phyloP scores from a whole-genome alignment of 2,113 vertebrate genomes.

The Stictonetta naevosa region DNA sequence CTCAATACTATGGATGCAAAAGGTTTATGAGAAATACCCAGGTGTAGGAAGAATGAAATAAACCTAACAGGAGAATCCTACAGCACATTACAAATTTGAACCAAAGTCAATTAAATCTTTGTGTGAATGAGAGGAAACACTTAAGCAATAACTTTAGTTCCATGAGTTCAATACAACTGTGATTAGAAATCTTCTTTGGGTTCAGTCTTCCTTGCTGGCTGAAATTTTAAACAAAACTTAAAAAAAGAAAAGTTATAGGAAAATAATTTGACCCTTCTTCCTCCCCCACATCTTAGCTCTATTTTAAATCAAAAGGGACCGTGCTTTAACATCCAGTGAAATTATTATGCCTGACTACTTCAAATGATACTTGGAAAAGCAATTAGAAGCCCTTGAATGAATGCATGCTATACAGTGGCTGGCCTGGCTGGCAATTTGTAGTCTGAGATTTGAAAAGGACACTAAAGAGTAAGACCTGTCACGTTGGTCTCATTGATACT shows the following conservation, averaged over 20 bases:
- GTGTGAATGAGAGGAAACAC: background rate
- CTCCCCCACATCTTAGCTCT: background rate
- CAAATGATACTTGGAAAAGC: background rate
- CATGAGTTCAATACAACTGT: background rate
- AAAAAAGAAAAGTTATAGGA: background rate
- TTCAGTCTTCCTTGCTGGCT: background rate
- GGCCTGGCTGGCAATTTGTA: background rate
- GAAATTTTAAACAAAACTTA: background rate
- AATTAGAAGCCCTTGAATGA: constrained; percentile 13
- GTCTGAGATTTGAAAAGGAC: background rate
- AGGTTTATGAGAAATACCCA: background rate
- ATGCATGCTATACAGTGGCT: background rate
- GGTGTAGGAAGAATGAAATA: background rate
- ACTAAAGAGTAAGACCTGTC: background rate
- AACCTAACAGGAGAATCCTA: background rate
- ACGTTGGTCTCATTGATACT: background rate
- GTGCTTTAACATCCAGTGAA: background rate
- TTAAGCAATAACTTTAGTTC: background rate
- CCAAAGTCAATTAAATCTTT: background rate
- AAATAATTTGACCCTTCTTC: background rate
- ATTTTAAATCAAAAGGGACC: background rate
- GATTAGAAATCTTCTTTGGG: background rate
- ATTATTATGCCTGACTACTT: background rate
- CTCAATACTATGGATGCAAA: background rate
- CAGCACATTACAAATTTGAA: background rate